These are phyloP conservation scores for Crenichthys baileyi DNA, from an alignment of 2,797 vertebrate genomes.

Conservation along the genomic window DNA sequence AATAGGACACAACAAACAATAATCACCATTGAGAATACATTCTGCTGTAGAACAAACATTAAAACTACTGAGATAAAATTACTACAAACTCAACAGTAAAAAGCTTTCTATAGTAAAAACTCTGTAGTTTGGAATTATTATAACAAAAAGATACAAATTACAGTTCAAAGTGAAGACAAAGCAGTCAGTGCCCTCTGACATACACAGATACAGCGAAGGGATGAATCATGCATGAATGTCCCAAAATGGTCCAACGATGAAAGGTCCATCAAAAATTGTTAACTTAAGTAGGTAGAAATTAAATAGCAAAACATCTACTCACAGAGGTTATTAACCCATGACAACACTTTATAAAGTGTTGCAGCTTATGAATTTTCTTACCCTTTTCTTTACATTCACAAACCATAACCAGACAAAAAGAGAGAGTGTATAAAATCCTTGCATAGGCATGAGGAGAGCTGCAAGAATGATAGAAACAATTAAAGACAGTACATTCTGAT, in stretches of 20 bases:
- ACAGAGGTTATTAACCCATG: neutral
- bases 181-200: neutral
- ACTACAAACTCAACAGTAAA: slow-evolving; percentile 23
- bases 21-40: neutral
- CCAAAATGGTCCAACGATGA: slow-evolving; percentile 37
- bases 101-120: neutral
- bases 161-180: neutral
- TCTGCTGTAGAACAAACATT: slow-evolving; percentile 8
- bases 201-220: neutral
- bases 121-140: neutral
- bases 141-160: slow-evolving; percentile 4
- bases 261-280: slow-evolving; percentile 1
- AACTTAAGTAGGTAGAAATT: neutral
- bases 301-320: slow-evolving; percentile 4
- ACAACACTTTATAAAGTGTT: neutral
- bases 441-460: neutral
- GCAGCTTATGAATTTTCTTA: neutral
- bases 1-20: neutral
- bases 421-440: neutral
- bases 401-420: slow-evolving; percentile 23
- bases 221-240: neutral
- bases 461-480: slow-evolving; percentile 7
- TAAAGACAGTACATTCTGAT: slow-evolving; percentile 10
- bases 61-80: slow-evolving; percentile 52
- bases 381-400: neutral